Evolutionary conservation across 2,797 vertebrate genomes (phyloP), one percentile per base, ranked within the genome.

Genomic region (Enteromius unitaeniatus): DNA sequence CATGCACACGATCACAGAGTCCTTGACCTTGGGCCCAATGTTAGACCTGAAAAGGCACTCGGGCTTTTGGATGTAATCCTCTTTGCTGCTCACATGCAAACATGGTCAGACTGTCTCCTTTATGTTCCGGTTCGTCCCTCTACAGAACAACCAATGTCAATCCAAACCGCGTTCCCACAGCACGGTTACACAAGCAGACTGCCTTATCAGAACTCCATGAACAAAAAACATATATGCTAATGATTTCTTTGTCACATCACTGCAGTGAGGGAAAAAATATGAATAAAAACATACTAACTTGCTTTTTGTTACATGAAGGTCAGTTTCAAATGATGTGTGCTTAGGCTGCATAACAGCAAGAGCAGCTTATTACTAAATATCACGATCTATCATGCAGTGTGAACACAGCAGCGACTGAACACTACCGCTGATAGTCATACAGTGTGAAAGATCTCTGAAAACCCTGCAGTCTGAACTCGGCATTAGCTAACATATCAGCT

Each of bases 51-150:
- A 80, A 75, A 70, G 53, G 26, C 55, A 51, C 64, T 75, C 23
- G 0, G 77, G 72, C 58, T 80, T 55, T 74, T 62, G 76, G 23
- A 51, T 64, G 53, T 88, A 87, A 88, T 85, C 85, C 75, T 83
- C 86, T 88, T 87, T 84, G n/a, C 51, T 78, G 28, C 68, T 81
- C 62, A 72, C 84, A 86, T 84, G 87, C 76, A 81, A 84, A 82
- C 69, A 67, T 79, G 34, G 64, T 86, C 81, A 77, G 67, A 64
- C 77, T 65, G 26, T 79, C 74, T 79, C 26, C 40, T 72, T 6
- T 64, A 42, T 17, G 9, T 28, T 70, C 37, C 70, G 76, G 28
- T 49, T 37, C 6, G 14, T 31, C 69, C 60, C 68, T 79, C 6
- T 11, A 31, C 34, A 28, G 21, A 72, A 68, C 58, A 19, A 64